These are phyloP conservation scores for Erpetoichthys calabaricus DNA, from an alignment of 2,797 vertebrate genomes.

Conservation along the genomic window DNA sequence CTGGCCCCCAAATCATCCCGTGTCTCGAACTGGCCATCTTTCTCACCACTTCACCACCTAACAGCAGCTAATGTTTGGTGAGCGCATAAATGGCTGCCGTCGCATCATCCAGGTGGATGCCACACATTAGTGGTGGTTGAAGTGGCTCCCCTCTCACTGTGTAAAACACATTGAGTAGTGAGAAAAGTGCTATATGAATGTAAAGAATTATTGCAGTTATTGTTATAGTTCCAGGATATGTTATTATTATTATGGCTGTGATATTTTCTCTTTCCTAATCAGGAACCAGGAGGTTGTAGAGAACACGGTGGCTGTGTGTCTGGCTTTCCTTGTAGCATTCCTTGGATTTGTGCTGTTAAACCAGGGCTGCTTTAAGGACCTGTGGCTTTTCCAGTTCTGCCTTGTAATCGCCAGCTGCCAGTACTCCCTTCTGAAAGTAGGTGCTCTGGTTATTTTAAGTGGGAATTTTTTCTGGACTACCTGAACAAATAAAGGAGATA, in stretches of 20 bases:
- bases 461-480: too few relatives aligned
- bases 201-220: background rate
- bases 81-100: too few relatives aligned
- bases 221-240: background rate
- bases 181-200: too few relatives aligned
- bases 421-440: constrained; percentile 91
- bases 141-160: too few relatives aligned
- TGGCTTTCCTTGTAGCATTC: constrained; percentile 80
- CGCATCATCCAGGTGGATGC: too few relatives aligned
- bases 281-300: constrained; percentile 82
- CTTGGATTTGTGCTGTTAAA: constrained; percentile 84
- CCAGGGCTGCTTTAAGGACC: constrained; percentile 83
- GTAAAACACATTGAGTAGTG: too few relatives aligned
- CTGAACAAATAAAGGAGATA: too few relatives aligned
- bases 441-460: constrained; percentile 6
- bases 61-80: too few relatives aligned
- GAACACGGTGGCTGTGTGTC: constrained; percentile 67
- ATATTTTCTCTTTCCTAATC: constrained; percentile 2
- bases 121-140: too few relatives aligned
- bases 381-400: constrained; percentile 89
- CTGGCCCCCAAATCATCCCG: too few relatives aligned
- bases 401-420: constrained; percentile 93
- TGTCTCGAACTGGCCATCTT: too few relatives aligned
- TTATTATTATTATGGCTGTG: constrained; percentile 7
- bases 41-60: too few relatives aligned